A percentile compares a stretch with the other conserved stretches of the same genome.
Evolutionary conservation across 2,113 vertebrate genomes (phyloP).

Genomic region (Bufo bufo): DNA sequence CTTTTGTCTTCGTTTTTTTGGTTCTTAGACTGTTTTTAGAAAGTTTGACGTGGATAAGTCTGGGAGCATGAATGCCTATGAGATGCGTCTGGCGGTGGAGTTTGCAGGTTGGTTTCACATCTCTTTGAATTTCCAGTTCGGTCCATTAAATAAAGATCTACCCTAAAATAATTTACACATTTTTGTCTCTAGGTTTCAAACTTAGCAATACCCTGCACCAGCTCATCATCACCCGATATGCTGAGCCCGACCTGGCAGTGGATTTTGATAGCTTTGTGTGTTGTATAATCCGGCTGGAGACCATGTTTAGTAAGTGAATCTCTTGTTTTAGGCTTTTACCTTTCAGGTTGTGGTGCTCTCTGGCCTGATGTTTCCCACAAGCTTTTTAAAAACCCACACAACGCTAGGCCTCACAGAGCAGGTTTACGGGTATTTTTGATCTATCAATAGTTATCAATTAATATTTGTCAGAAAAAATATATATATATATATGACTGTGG

Average conservation of each 20-base stretch:
- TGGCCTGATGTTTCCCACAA: neutral
- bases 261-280: conserved; percentile 94
- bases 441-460: too few relatives aligned
- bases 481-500: neutral
- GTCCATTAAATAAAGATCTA: neutral
- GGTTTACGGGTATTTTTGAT: too few relatives aligned
- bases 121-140: neutral
- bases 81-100: conserved; percentile 92
- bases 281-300: conserved; percentile 89
- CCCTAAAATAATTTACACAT: neutral
- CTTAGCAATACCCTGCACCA: conserved; percentile 86
- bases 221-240: conserved; percentile 90
- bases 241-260: conserved; percentile 82
- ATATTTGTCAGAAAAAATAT: too few relatives aligned
- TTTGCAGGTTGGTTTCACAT: conserved; percentile 76
- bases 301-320: conserved; percentile 89
- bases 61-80: conserved; percentile 90
- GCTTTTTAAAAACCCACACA: too few relatives aligned
- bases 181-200: conserved; percentile 76
- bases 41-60: conserved; percentile 93
- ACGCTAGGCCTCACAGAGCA: too few relatives aligned
- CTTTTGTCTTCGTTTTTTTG: neutral
- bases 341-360: neutral
- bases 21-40: conserved; percentile 80
- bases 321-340: neutral